Conservation (phyloP, 2,797 vertebrate species). For the Micrastur ruficollis region DNA sequence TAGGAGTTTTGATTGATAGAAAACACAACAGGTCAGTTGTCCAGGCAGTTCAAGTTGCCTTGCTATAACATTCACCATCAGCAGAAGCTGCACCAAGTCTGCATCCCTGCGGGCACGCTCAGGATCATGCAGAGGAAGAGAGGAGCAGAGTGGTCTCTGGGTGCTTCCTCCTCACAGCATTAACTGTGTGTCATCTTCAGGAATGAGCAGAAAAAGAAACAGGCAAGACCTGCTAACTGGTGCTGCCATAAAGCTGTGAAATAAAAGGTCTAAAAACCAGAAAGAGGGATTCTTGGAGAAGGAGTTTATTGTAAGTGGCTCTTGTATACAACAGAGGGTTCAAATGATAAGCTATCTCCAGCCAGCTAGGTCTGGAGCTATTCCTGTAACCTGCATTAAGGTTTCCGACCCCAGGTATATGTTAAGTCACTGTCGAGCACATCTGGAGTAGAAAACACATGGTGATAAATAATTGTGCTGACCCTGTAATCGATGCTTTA, state of each 20-base stretch:
- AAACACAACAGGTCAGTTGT: background rate
- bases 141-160: background rate
- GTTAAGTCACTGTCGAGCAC: background rate
- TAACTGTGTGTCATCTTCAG: background rate
- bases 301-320: background rate
- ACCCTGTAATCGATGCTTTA: background rate
- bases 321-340: background rate
- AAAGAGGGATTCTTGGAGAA: background rate
- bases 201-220: background rate
- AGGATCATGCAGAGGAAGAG: background rate
- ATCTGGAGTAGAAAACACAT: background rate
- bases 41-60: background rate
- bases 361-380: background rate
- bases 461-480: background rate
- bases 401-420: background rate
- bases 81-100: background rate
- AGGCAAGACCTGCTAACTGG: background rate
- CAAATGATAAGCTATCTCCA: background rate
- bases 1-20: background rate
- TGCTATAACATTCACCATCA: background rate
- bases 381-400: background rate
- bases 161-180: background rate
- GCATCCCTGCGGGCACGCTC: background rate
- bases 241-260: background rate
- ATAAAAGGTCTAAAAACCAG: background rate